phyloP scores from a whole-genome alignment of 2,113 vertebrate species.

The Bubo bubo region DNA sequence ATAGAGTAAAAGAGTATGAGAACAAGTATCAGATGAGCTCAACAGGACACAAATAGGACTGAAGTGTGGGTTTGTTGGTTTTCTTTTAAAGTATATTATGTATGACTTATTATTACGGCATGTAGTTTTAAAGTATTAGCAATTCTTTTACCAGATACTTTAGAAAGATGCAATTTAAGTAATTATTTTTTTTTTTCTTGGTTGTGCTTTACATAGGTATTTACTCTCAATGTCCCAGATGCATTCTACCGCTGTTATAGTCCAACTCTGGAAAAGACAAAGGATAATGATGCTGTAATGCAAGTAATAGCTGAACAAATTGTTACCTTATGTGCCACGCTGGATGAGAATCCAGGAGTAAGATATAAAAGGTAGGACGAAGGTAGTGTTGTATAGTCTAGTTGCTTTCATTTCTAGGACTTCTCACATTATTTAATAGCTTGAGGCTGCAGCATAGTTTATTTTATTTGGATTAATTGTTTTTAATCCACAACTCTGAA shows the following conservation, averaged over 20 bases:
- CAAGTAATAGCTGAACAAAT: constrained; percentile 89
- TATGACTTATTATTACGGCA: background rate
- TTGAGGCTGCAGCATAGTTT: background rate
- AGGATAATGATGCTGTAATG: constrained; percentile 79
- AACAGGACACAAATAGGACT: background rate
- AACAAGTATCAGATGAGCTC: background rate
- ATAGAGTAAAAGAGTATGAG: background rate
- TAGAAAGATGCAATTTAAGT: background rate
- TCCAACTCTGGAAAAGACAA: constrained; percentile 74
- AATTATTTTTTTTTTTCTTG: background rate
- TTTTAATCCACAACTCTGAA: background rate
- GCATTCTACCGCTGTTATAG: constrained; percentile 91
- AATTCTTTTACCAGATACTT: background rate
- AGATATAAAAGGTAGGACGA: constrained; percentile 86
- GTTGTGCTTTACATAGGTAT: constrained; percentile 80
- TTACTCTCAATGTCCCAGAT: constrained; percentile 87
- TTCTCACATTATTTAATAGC: background rate
- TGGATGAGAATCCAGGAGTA: constrained; percentile 94
- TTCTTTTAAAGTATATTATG: background rate
- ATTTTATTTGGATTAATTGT: background rate
- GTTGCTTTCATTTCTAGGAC: background rate
- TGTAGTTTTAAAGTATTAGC: background rate
- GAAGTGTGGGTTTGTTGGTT: background rate
- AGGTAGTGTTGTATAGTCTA: background rate
- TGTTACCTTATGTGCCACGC: constrained; percentile 90